These are phyloP conservation scores for Phalacrocorax aristotelis DNA, from an alignment of 2,113 vertebrate species.

Conservation along the genomic window DNA sequence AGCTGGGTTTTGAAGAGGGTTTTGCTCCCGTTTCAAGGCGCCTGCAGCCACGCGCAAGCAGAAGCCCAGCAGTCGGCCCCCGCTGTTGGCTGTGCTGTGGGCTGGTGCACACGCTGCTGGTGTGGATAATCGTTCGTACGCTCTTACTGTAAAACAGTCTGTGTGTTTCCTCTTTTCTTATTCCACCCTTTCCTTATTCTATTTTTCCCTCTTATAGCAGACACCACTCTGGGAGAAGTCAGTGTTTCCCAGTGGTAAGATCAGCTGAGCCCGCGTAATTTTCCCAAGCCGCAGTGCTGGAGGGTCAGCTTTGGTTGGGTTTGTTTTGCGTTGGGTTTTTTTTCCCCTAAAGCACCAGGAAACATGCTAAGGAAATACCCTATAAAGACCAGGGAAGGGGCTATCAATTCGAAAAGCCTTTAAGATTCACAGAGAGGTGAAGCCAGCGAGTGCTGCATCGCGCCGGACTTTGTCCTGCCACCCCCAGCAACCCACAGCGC, in stretches of 20 bases:
- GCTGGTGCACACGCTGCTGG: neutral
- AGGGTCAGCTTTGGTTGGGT: neutral
- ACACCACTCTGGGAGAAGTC: neutral
- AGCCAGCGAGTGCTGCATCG: fast-evolving
- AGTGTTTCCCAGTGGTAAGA: neutral
- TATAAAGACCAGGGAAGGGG: neutral
- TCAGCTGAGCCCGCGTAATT: neutral
- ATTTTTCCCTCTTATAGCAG: neutral
- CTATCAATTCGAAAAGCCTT: neutral
- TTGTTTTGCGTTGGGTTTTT: neutral
- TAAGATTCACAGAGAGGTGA: neutral
- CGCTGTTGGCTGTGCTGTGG: neutral
- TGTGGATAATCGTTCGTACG: neutral
- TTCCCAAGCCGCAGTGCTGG: neutral
- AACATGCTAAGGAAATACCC: neutral
- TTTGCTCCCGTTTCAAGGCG: neutral
- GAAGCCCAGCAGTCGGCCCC: neutral
- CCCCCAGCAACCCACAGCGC: fast-evolving
- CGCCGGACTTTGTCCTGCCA: fast-evolving
- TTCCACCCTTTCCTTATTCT: neutral
- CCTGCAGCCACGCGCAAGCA: fast-evolving
- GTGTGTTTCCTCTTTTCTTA: neutral
- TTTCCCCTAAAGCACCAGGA: neutral
- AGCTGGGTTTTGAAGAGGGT: neutral
- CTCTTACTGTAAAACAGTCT: neutral